Conservation (phyloP, 2,113 vertebrate genomes). For the Thinocorus orbignyianus region DNA sequence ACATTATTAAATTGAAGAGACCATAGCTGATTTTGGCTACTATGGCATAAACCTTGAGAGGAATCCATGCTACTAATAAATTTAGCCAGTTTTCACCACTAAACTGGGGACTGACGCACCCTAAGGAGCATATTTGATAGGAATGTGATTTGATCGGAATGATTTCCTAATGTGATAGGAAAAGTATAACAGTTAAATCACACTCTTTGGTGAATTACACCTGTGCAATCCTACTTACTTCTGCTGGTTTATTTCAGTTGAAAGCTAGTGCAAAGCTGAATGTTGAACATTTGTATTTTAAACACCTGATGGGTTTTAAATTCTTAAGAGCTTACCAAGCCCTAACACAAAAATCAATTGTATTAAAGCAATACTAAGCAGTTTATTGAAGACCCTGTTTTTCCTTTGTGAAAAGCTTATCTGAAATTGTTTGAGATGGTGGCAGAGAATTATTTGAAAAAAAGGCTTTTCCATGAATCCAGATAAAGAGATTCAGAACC, state of each 20-base stretch:
- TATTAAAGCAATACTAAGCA: not conserved
- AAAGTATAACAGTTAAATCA: not conserved
- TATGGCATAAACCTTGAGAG: not conserved
- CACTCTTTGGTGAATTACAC: not conserved
- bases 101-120: not conserved
- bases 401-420: not conserved
- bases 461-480: not conserved
- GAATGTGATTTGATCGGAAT: not conserved
- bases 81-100: not conserved
- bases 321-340: not conserved
- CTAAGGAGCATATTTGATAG: not conserved
- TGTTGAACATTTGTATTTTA: not conserved
- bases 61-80: not conserved
- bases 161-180: not conserved
- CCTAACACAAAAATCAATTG: not conserved
- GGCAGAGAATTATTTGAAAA: not conserved
- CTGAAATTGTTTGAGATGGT: not conserved
- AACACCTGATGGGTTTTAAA: not conserved
- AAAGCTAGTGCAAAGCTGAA: not conserved
- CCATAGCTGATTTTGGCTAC: not conserved
- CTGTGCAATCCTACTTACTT: not conserved
- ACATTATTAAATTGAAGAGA: not conserved
- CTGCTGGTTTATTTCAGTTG: not conserved
- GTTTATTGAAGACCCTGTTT: not conserved
- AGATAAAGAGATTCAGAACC: not conserved